These are phyloP conservation scores for Sinocyclocheilus anophthalmus DNA, from an alignment of 2,113 vertebrate genomes.

Conservation along the genomic window DNA sequence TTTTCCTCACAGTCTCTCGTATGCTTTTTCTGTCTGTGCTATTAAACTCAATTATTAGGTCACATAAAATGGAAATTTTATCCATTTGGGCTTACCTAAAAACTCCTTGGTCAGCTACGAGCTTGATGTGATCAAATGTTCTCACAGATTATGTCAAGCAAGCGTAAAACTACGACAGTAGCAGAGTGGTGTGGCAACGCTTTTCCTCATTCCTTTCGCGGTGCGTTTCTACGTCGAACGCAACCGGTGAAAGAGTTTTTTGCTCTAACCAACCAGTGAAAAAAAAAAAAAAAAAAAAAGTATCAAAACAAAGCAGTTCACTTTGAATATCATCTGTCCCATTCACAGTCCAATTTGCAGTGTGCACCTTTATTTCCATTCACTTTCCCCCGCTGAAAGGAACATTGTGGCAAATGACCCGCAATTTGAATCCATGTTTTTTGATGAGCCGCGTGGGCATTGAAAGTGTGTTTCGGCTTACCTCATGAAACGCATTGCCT, in stretches of 20 bases:
- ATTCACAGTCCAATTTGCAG: not conserved
- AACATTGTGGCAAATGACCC: not conserved
- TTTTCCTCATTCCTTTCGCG: no score
- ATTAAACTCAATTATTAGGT: constrained; percentile 29
- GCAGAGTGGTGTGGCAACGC: no score
- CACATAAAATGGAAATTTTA: not conserved
- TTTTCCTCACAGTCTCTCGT: not conserved
- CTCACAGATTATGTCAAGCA: no score
- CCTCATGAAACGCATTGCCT: not conserved
- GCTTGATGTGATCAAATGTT: constrained; percentile 4
- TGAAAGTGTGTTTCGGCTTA: not conserved
- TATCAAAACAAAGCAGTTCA: constrained; percentile 33
- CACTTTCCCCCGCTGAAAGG: not conserved
- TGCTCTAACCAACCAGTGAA: constrained; percentile 25
- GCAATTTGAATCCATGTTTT: not conserved
- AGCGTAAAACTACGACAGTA: no score
- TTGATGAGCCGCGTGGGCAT: not conserved
- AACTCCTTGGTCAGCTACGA: not conserved
- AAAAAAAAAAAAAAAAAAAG: no score
- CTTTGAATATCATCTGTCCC: constrained; percentile 1
- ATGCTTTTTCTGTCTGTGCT: not conserved
- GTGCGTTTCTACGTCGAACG: not conserved
- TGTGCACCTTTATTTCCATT: not conserved
- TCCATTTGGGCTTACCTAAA: not conserved
- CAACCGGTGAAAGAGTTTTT: not conserved